Conservation (phyloP, 2,113 vertebrate genomes). For the Nasalis larvatus region DNA sequence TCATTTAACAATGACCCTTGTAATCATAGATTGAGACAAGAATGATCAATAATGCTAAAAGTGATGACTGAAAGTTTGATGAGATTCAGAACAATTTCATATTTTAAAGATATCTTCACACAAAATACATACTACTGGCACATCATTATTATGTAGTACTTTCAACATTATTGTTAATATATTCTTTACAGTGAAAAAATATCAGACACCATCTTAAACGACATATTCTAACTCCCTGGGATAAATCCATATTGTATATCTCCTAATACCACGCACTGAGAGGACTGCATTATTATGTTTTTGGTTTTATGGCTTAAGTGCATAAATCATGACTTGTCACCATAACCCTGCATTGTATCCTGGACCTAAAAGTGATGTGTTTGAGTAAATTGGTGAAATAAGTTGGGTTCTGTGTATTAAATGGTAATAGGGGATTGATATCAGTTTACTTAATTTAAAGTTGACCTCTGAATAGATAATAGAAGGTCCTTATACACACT, state of each 20-base stretch:
- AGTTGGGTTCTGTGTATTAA: neutral
- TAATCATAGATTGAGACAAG: neutral
- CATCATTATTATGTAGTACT: neutral
- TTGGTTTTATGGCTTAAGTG: too few relatives aligned
- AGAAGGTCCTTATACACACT: neutral
- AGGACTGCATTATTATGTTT: fast-evolving
- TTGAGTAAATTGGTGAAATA: neutral
- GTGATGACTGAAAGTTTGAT: neutral
- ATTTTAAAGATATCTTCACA: neutral
- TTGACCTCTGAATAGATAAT: neutral
- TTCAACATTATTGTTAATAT: neutral
- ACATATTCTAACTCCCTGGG: neutral
- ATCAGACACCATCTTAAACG: neutral
- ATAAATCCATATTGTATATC: fast-evolving
- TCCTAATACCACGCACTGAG: neutral
- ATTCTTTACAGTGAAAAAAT: neutral
- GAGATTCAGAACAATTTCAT: neutral
- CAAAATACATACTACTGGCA: neutral
- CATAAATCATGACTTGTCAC: too few relatives aligned
- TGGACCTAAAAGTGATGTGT: neutral
- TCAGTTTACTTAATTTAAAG: neutral
- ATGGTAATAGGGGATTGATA: neutral
- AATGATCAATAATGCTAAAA: neutral
- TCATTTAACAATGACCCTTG: neutral
- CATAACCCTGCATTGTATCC: neutral